Conservation (phyloP, 2,113 vertebrate genomes). For the Cinclus cinclus region DNA sequence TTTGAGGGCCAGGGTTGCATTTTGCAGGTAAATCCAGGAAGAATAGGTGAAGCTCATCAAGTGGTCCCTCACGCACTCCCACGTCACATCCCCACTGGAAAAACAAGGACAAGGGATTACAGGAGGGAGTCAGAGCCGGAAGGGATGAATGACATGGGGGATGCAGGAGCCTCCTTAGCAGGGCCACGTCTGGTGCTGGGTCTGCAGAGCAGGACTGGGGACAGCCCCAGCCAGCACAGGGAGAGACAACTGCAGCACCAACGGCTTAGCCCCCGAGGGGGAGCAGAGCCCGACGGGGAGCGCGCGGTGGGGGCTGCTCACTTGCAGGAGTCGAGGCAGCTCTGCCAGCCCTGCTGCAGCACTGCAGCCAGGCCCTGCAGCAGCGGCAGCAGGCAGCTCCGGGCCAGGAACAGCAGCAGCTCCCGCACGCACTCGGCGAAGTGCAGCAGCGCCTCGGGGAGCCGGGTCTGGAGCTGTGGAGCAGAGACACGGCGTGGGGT, state of each 20-base stretch:
- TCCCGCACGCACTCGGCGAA: constrained; percentile 75
- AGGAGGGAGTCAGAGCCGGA: fast-evolving
- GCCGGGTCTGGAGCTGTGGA: constrained; percentile 70
- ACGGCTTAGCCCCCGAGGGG: fast-evolving
- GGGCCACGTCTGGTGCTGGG: fast-evolving
- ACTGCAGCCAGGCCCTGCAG: constrained; percentile 62
- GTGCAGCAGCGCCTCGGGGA: constrained; percentile 80
- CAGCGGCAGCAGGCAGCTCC: constrained; percentile 77
- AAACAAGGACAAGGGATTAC: neutral
- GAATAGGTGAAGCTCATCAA: constrained; percentile 78
- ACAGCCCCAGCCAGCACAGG: fast-evolving
- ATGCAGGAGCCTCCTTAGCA: fast-evolving
- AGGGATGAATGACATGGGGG: fast-evolving
- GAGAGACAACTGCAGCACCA: fast-evolving
- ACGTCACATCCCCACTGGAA: constrained; percentile 83
- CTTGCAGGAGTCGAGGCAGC: constrained; percentile 86
- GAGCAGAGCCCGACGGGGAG: fast-evolving
- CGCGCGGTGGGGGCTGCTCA: constrained; percentile 13
- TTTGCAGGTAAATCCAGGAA: constrained; percentile 86
- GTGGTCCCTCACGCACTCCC: constrained; percentile 83
- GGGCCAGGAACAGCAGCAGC: constrained; percentile 80
- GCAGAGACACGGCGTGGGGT: fast-evolving
- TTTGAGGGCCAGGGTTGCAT: constrained; percentile 79
- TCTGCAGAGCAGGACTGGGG: neutral
- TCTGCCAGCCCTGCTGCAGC: constrained; percentile 78